A percentile compares a stretch with the other conserved stretches of the same genome.
These are phyloP conservation scores for Pararge aegeria DNA, from an alignment of 1,140 invertebrate genomes.

Conservation along the genomic window DNA sequence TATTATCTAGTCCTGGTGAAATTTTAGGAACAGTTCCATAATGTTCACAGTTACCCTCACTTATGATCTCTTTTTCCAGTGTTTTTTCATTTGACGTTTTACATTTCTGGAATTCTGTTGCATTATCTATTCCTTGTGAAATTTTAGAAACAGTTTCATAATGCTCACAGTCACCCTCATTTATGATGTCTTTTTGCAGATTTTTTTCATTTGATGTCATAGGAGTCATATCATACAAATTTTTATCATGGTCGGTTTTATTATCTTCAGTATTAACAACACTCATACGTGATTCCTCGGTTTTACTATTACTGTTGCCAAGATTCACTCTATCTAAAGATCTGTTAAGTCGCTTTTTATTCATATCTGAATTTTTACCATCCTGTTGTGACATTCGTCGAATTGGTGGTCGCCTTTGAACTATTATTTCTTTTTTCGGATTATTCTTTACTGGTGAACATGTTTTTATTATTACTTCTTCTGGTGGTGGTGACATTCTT, in stretches of 20 bases:
- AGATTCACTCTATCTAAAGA: not conserved
- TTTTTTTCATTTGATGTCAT: too few relatives aligned
- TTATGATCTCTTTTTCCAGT: too few relatives aligned
- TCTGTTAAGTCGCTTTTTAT: not conserved
- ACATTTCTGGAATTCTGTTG: too few relatives aligned
- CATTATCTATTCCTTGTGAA: too few relatives aligned
- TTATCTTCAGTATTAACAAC: not conserved
- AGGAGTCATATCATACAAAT: not conserved
- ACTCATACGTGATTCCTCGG: too few relatives aligned
- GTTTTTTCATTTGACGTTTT: too few relatives aligned
- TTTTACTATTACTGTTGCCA: not conserved
- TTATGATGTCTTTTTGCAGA: too few relatives aligned
- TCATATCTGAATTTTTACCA: conserved; percentile 28
- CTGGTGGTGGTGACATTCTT: conserved; percentile 47
- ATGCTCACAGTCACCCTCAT: too few relatives aligned
- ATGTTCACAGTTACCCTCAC: too few relatives aligned
- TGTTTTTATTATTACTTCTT: conserved; percentile 9
- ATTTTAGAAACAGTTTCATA: too few relatives aligned
- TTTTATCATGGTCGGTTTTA: not conserved
- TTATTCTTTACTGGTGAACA: not conserved
- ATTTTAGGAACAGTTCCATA: not conserved
- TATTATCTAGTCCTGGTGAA: not conserved
- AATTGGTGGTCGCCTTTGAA: conserved; percentile 32
- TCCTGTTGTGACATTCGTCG: conserved; percentile 48
- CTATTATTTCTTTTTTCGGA: conserved; percentile 4